Evolutionary conservation across 2,113 vertebrate species (phyloP), one percentile per base, ranked within the genome.

Genomic region (Meriones unguiculatus): DNA sequence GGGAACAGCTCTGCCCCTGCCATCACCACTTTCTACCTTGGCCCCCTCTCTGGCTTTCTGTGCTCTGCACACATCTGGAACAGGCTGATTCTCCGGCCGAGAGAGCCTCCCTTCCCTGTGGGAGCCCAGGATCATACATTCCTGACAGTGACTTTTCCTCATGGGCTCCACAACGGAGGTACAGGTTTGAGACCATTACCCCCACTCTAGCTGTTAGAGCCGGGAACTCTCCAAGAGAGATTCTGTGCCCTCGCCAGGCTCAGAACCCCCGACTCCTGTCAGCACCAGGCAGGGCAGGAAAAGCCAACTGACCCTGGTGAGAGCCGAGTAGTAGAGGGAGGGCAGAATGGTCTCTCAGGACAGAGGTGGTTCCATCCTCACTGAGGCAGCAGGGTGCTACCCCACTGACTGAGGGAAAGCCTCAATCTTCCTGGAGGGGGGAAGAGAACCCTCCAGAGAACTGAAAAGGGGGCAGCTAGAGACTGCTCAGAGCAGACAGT

Each of bases 171-270:
- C 25, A 2, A 2, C 2, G 7, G 10, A 72, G 20, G 1, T 18
- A 46, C 20, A 35, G 25, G 11, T 0, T 7, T 75, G 2, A 32
- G 67, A 57, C 77, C 22, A 17, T 5, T 15, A 1, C 0, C 0
- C 1, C 6, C 2, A 62, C 32, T 5, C 17, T 62, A 67, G 76
- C 24, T 38, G 1, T 35, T 24, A 35, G 41, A 57, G 32, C n/a
- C 62, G 20, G 9, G n/a, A 50, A 28, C 46, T 11, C 28, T 82
- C 81, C 67, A 70, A 7, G 14, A 78, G 30, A 35, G 14, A 13
- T 0, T 17, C 59, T 91, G 41, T 76, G 62, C 52, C n/a, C 59
- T 22, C 64, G 25, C 64, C 12, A 54, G 9, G 3, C 64, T 7
- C 35, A 8, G 69, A 69, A 7, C 46, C 32, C n/a, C 65, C 57